Base-by-base conservation (phyloP, 2,113 vertebrate species). In the Ceyx margarethae region DNA sequence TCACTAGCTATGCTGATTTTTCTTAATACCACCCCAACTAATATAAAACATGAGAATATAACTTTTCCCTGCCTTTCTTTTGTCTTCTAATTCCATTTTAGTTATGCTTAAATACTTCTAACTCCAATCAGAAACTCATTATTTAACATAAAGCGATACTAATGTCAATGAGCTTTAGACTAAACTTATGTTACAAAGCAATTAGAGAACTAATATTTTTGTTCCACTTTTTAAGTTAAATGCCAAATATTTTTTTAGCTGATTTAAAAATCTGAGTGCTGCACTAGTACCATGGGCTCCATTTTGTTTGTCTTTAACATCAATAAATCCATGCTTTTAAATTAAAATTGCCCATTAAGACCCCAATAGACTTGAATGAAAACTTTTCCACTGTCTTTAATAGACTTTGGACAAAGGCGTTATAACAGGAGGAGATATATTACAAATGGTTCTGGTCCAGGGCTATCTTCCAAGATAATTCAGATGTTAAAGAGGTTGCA, bases 151-250 rank as follows among this genome's bases (percentile, higher is more conserved):
- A 90, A 83, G 14, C 22, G 14, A 66, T 7, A 13, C 15, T 93
- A 68, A 91, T 93, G 73, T 94, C 83, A 94, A 9, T 57, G 58
- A 75, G 45, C 77, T 94, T 91, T 75, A 85, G 23, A 85, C 28
- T 31, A 40, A 57, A 65, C n/a, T 37, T 40, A 42, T 16, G 22
- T 50, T 87, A 90, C 42, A 85, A 81, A 81, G n/a, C 40, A 65
- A 81, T 62, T 79, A 53, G 1, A 74, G 22, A 91, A 64, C 8
- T 6, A 66, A 77, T 43, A 45, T 37, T 28, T 91, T 86, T 57
- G 3, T 14, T 56, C 18, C n/a, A 4, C 35, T 88, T 91, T 45
- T 67, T 2, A 51, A 58, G 29, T 64, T 74, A 95, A 93, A 90
- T 81, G 80, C 56, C 76, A 93, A 85, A 57, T 65, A 43, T 51